These are phyloP conservation scores for Myiozetetes cayanensis DNA, from an alignment of 2,113 vertebrate species.

Conservation along the genomic window DNA sequence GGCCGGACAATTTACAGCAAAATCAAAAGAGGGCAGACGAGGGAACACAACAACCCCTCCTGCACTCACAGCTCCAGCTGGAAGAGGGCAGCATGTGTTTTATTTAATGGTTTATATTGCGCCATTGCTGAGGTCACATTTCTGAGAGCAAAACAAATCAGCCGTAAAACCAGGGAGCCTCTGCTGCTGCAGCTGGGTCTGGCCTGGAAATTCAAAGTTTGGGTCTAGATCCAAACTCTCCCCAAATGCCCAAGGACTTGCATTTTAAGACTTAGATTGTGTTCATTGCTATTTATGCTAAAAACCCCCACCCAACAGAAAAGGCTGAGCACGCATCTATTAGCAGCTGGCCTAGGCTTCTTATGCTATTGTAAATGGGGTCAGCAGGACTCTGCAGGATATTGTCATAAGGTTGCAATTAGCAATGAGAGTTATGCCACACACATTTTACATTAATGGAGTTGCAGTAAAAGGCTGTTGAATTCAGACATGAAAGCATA, in stretches of 20 bases:
- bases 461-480: not conserved
- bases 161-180: not conserved
- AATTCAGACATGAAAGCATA: not conserved
- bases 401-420: conserved; percentile 8
- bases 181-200: not conserved
- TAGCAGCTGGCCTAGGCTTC: not conserved
- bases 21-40: conserved; percentile 33
- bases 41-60: not conserved
- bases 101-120: not conserved
- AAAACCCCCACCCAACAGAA: not conserved
- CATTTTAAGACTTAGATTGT: not conserved
- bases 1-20: not conserved
- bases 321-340: not conserved
- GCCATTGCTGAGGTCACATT: not conserved
- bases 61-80: not conserved
- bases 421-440: not conserved
- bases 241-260: not conserved
- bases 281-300: not conserved
- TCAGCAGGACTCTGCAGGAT: not conserved
- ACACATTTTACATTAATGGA: not conserved
- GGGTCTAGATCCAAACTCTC: not conserved
- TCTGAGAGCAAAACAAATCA: not conserved
- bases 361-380: not conserved
- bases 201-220: not conserved
- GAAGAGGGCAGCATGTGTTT: conserved; percentile 39